Conservation (phyloP, 2,888 invertebrate genomes). For the Drosophila vallismaia region DNA sequence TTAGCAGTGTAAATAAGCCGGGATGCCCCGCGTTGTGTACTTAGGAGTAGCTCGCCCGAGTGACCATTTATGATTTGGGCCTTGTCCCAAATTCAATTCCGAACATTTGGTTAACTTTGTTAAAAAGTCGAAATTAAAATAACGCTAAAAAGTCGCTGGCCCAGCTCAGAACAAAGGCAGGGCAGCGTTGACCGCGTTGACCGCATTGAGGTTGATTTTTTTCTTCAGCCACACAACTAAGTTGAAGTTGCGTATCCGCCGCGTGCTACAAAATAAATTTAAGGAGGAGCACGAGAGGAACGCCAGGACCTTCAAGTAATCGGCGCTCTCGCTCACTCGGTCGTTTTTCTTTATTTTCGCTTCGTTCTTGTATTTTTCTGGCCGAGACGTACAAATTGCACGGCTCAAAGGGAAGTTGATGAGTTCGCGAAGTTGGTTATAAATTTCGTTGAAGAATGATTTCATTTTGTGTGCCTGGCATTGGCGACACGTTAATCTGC, state of each 20-base stretch:
- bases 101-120: slow-evolving; percentile 73
- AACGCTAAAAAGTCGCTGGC: slow-evolving; percentile 45
- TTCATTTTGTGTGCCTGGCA: slow-evolving; percentile 61
- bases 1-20: slow-evolving; percentile 69
- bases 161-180: slow-evolving; percentile 5
- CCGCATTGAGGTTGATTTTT: slow-evolving; percentile 58
- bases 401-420: slow-evolving; percentile 73
- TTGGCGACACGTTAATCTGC: slow-evolving; percentile 50
- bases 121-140: slow-evolving; percentile 78
- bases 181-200: slow-evolving; percentile 60
- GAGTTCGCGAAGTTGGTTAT: slow-evolving; percentile 63
- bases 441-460: slow-evolving; percentile 71
- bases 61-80: slow-evolving; percentile 70
- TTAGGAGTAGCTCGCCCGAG: slow-evolving; percentile 59
- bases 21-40: slow-evolving; percentile 55
- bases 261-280: slow-evolving; percentile 49
- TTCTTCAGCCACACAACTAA: slow-evolving; percentile 46
- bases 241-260: slow-evolving; percentile 57
- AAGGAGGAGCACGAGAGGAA: slow-evolving; percentile 38
- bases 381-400: slow-evolving; percentile 61
- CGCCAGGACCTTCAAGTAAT: slow-evolving; percentile 4
- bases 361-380: slow-evolving; percentile 11
- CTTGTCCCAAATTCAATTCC: slow-evolving; percentile 71
- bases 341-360: slow-evolving; percentile 26
- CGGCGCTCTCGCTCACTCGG: slow-evolving; percentile 20